Evolutionary conservation across 2,797 vertebrate genomes (phyloP), one percentile per base, ranked within the genome.

Genomic region (Acipenser transmontanus): DNA sequence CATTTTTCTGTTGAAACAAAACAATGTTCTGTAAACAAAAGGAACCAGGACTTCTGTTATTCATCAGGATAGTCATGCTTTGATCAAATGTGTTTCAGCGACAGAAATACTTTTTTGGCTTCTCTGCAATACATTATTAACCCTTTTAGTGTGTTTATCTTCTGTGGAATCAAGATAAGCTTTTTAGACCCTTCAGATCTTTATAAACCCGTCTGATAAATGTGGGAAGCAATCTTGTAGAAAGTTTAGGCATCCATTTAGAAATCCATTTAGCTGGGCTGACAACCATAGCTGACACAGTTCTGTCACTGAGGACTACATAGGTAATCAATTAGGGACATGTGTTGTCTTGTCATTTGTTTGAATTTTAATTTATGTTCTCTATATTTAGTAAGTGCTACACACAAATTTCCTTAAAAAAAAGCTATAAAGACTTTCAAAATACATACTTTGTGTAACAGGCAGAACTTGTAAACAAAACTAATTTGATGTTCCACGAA

Each of bases 241-340:
- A 59, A 49, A 12, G 57, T 59, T 57, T 57, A n/a, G 60, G 47
- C 56, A 47, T 54, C 11, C 59, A 50, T 64, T 49, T 9, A 57
- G 54, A 20, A 68, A 59, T 59, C 49, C 63, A 65, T 65, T 61
- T 63, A 59, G 61, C 52, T 34, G 14, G 10, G 12, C 52, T 68
- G 67, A 68, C 67, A 68, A 47, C 61, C 67, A 59, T 64, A 62
- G 52, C 51, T 62, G 66, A 68, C 61, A 68, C 6, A 34, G 66
- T 52, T 49, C 47, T 60, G 48, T 50, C 60, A 59, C 66, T 47
- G 49, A 52, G 59, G 14, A 52, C 48, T 34, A 34, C 34, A 34
- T 34, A 34, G 34, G 34, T 34, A 34, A 34, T 34, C 34, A 34
- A 4, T 34, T 34, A 34, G 34, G 34, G 34, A 34, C 34, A 34